Base-by-base conservation (phyloP, 2,888 invertebrate species). In the Phragmatobia fuliginosa region DNA sequence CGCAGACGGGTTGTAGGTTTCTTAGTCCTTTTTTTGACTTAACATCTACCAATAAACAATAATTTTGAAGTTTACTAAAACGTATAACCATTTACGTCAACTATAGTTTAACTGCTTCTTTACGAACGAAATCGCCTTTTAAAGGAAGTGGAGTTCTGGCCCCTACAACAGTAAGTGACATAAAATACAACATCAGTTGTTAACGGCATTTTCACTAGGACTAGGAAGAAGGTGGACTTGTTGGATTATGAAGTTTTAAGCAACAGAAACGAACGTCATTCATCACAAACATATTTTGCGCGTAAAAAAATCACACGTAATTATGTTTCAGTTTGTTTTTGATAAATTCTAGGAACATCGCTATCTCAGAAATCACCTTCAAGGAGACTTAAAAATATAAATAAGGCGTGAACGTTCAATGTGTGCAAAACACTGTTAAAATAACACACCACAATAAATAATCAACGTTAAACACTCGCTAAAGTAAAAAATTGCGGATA, bases 401-500 rank as follows among this genome's bases (percentile, higher is more conserved):
- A 65, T 62, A 68, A 62, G 33, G 58, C 56, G 62, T 32, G 45
- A 58, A 5, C 21, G n/a, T 28, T 14, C 16, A 62, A 52, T 52
- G 52, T 56, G 38, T 58, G 33, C 56, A 38, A 62, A 67, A 62
- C 32, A 62, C 38, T 58, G 1, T 38, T n/a, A 38, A 8, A 62
- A 61, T 38, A 62, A 67, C 61, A 61, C 28, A 36, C 61, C 36
- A 59, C 41, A 68, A 59, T 45, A 36, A 49, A 25, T 41, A 16
- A 28, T 28, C 25, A 18, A 58, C 28, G 59, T 66, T 52, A 66
- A 70, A 61, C 14, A 61, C 7, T 58, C 21, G 18, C 21, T 56
- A 25, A 56, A 28, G 16, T 7, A 28, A 56, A n/a, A 56, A 56
- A 5, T 56, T n/a, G 65, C 75, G 68, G 68, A 80, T 78, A 72